Conservation (phyloP, 2,888 invertebrate species). For the Conchocele bisecta region DNA sequence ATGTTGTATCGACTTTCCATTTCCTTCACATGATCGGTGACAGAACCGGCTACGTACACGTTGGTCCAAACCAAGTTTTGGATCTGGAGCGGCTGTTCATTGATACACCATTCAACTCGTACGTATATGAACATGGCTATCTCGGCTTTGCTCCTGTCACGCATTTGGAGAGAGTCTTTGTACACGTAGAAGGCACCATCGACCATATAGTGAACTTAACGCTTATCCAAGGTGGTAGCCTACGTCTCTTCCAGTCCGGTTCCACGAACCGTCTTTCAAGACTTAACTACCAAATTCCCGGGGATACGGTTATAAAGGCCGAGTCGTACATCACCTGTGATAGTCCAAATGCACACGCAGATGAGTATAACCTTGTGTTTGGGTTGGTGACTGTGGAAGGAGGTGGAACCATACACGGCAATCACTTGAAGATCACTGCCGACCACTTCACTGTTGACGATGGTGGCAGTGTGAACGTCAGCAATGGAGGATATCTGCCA, state of each 20-base stretch:
- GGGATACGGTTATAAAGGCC: slow-evolving; percentile 70
- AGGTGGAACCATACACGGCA: slow-evolving; percentile 66
- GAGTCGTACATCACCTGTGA: slow-evolving; percentile 66
- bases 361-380: slow-evolving; percentile 63
- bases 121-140: slow-evolving; percentile 70
- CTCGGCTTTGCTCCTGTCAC: slow-evolving; percentile 72
- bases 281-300: slow-evolving; percentile 64
- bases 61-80: slow-evolving; percentile 72
- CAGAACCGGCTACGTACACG: slow-evolving; percentile 67
- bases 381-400: slow-evolving; percentile 68
- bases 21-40: slow-evolving; percentile 76
- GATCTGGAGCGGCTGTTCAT: slow-evolving; percentile 65
- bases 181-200: slow-evolving; percentile 68
- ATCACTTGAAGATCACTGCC: slow-evolving; percentile 64
- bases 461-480: slow-evolving; percentile 70
- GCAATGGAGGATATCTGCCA: slow-evolving; percentile 68
- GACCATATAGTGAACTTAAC: slow-evolving; percentile 73
- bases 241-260: slow-evolving; percentile 67
- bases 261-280: slow-evolving; percentile 63
- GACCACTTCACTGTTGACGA: slow-evolving; percentile 69
- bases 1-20: slow-evolving; percentile 58
- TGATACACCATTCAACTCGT: slow-evolving; percentile 72
- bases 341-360: slow-evolving; percentile 65
- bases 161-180: slow-evolving; percentile 67
- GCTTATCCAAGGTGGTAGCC: slow-evolving; percentile 66